A percentile compares a stretch with the other conserved stretches of the same genome.
Conservation (phyloP, 2,797 vertebrate genomes). For the Lerista edwardsae region DNA sequence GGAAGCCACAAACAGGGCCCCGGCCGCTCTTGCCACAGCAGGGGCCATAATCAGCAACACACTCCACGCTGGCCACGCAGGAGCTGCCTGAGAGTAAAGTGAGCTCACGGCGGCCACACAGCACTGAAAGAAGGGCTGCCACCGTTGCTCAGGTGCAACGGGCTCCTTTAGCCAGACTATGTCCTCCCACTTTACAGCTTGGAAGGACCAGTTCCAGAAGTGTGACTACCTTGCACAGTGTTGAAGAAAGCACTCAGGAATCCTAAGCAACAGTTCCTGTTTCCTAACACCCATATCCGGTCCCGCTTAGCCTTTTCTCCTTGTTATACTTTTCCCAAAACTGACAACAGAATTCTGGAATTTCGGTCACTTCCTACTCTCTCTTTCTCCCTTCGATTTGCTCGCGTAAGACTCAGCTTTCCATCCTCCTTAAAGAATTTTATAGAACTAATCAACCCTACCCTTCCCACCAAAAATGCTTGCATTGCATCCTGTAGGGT, state of each 20-base stretch:
- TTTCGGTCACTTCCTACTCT: neutral
- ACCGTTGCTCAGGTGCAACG: neutral
- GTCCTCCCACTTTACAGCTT: neutral
- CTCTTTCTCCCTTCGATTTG: neutral
- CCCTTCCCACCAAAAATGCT: no score
- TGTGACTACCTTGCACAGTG: neutral
- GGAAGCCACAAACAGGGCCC: conserved; percentile 12
- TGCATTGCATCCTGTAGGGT: no score
- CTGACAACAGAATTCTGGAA: neutral
- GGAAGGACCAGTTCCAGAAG: neutral
- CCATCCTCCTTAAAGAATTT: neutral
- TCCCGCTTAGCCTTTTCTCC: neutral
- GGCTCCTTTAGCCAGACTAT: neutral
- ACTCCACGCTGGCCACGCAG: neutral
- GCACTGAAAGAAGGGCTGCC: neutral
- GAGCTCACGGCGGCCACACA: neutral
- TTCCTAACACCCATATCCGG: no score
- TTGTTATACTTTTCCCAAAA: neutral
- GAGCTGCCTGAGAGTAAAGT: neutral
- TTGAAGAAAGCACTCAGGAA: neutral
- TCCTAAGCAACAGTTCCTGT: neutral
- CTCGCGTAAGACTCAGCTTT: neutral
- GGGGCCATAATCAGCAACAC: conserved; percentile 10
- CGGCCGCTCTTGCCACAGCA: conserved; percentile 6
- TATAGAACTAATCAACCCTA: neutral